phyloP scores from a whole-genome alignment of 2,888 invertebrate genomes.

The Chloromyia formosa region DNA sequence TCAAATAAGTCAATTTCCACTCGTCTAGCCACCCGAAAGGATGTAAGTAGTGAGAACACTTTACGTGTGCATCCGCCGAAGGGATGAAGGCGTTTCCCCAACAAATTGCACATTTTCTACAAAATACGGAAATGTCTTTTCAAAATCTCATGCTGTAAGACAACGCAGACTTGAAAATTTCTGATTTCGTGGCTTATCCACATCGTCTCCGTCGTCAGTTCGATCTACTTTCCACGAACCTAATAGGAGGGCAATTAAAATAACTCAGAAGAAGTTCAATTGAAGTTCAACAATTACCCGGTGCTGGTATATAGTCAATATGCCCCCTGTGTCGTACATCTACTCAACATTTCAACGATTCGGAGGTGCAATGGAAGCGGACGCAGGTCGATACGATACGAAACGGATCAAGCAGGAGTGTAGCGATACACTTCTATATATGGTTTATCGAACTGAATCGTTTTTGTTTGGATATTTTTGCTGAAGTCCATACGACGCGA shows the following conservation, averaged over 20 bases:
- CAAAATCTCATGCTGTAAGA: too few relatives aligned
- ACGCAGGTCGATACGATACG: too few relatives aligned
- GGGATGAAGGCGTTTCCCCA: constrained; percentile 25
- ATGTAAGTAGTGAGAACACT: constrained; percentile 19
- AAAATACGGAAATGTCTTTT: constrained; percentile 22
- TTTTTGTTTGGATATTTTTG: not conserved
- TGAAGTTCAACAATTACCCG: constrained; percentile 32
- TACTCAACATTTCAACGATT: not conserved
- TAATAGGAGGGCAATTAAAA: constrained; percentile 32
- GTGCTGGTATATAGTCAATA: constrained; percentile 6
- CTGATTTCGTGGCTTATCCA: not conserved
- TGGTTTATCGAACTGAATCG: too few relatives aligned
- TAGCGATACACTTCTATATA: too few relatives aligned
- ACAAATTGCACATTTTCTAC: constrained; percentile 10
- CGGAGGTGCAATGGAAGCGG: not conserved
- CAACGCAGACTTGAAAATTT: too few relatives aligned
- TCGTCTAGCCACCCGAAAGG: too few relatives aligned
- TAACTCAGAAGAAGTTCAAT: constrained; percentile 32
- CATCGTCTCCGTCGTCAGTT: not conserved
- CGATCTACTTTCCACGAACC: constrained; percentile 24
- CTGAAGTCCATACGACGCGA: constrained; percentile 20
- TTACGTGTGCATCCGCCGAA: constrained; percentile 27
- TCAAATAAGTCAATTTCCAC: too few relatives aligned
- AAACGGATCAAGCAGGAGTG: too few relatives aligned
- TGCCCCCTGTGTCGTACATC: constrained; percentile 23